Evolutionary conservation across 1,140 invertebrate genomes (phyloP), one percentile per base, ranked within the genome.

Genomic region (Drosophila subobscura): DNA sequence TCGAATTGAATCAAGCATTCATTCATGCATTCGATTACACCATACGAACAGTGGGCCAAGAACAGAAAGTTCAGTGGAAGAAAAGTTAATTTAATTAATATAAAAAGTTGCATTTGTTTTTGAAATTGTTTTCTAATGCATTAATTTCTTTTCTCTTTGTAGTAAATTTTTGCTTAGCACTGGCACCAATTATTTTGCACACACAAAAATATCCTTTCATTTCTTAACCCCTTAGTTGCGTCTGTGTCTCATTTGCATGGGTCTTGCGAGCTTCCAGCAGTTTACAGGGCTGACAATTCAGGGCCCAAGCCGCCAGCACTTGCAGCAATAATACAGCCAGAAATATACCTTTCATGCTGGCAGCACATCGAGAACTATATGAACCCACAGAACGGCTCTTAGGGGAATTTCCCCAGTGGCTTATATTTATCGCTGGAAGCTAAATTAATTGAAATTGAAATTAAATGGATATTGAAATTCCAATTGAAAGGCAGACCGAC

Each of bases 231-330:
- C 49, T 37, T 23, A 10, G 37, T 59, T 20, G 56, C 33, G 44
- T 59, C 44, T 49, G 56, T 59, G 60, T 67, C 49, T 77, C 67
- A 42, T 83, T 85, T 41, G 66, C 71, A 76, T 90, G 78, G 12
- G 41, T 52, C 68, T 72, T 73, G 25, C 80, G 80, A 41, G 85
- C 85, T 53, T 84, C 85, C 16, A 88, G 40, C n/a, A 90, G 55
- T 52, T 90, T 90, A 46, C 86, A 90, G 12, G 75, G 78, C 46
- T 83, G 78, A 27, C 86, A 90, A 70, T 90, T 90, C 54, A 90
- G 73, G 12, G 78, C 76, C 33, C 47, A 29, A 3, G 33, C 22
- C 6, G 20, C 25, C 42, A 55, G 12, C 25, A 74, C 60, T 8
- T 56, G 29, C 45, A 70, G 12, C 6, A 80, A 50, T 25, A 85